A percentile compares a stretch with the other conserved stretches of the same genome.
Evolutionary conservation across 2,888 invertebrate species (phyloP).

Genomic region (Folsomia manolachei): DNA sequence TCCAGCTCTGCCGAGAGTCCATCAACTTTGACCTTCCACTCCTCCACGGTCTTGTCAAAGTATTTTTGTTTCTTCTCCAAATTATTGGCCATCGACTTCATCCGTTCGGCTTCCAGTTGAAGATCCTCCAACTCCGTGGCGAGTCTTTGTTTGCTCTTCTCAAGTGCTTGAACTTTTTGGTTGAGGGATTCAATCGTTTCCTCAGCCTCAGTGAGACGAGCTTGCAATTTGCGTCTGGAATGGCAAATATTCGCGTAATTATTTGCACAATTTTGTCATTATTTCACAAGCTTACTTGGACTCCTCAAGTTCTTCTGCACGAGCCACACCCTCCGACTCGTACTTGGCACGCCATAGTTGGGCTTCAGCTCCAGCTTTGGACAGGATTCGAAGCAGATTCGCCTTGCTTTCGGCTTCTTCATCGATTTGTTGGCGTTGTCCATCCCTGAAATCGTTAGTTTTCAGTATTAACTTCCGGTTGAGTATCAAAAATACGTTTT

Average conservation of each 20-base stretch:
- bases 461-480: too few relatives aligned
- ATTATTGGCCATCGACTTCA: conserved; percentile 90
- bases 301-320: conserved; percentile 89
- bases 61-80: conserved; percentile 99
- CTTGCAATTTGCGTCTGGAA: conserved; percentile 81
- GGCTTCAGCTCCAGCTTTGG: conserved; percentile 96
- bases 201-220: conserved; percentile 94
- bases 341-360: conserved; percentile 98
- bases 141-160: conserved; percentile 96
- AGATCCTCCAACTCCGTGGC: conserved; percentile 96
- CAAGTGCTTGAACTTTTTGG: conserved; percentile 93
- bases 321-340: conserved; percentile 72
- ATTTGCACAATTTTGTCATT: neutral
- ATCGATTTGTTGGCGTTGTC: conserved; percentile 97
- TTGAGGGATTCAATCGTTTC: conserved; percentile 96
- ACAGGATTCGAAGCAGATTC: conserved; percentile 96
- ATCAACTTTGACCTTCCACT: conserved; percentile 99
- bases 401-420: conserved; percentile 99
- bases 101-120: conserved; percentile 95
- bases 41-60: conserved; percentile 98
- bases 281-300: too few relatives aligned
- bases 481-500: neutral
- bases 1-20: conserved; percentile 96
- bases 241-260: neutral
- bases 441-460: conserved; percentile 67